Base-by-base conservation (phyloP, 2,797 vertebrate species). In the Caiman crocodilus region DNA sequence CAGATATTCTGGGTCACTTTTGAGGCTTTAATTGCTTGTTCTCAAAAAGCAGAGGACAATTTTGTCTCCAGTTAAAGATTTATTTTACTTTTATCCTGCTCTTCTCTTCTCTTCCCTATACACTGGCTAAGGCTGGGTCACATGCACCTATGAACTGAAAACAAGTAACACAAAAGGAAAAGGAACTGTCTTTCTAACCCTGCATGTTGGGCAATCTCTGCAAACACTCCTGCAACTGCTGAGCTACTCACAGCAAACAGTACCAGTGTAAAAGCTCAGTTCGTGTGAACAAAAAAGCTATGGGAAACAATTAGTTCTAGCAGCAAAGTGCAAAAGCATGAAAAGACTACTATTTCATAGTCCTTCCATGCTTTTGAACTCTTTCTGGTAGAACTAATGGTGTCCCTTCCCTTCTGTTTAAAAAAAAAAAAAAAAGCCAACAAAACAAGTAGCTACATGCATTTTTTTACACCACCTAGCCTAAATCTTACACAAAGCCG, bases 201-300 rank as follows among this genome's bases (percentile, higher is more conserved):
- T 8, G 13, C 83, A 89, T 59, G 4, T 87, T 57, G 16, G 7
- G 10, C 28, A 86, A n/a, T 7, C 89, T 64, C 92, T 59, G 78
- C 83, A 85, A 94, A 85, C 71, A 88, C 92, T 57, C 88, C 75
- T 71, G 61, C 82, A 94, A 55, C 65, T 63, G 14, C 59, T 60
- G 50, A 87, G 23, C 35, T 78, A 76, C 1, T 89, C 82, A 50
- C 85, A 77, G 61, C 79, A 84, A 92, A 84, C 20, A 87, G 58
- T 5, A 14, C 57, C 92, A 93, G 59, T 94, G 89, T 79, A 94
- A 92, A 7, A 82, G 50, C 61, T 82, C 71, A 32, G 65, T 50
- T 10, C 35, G 21, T 61, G 32, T 61, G 32, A 85, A 85, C 2
- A 89, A 73, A 28, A 7, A 90, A 81, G 11, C 32, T 64, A 90